Evolutionary conservation across 2,888 invertebrate species (phyloP).

Genomic region (Protula sp.): DNA sequence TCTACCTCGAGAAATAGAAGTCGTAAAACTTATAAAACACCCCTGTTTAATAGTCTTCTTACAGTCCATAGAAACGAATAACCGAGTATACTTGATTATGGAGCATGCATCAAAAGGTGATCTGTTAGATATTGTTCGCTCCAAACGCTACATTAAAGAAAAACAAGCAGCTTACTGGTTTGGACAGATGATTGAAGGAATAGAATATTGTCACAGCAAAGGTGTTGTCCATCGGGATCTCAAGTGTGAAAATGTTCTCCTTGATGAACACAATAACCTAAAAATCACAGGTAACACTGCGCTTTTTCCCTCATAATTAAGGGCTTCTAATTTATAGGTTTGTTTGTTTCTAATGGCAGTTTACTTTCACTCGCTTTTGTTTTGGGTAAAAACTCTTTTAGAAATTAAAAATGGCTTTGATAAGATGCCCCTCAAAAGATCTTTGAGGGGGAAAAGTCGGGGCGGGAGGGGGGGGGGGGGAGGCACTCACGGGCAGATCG

Average conservation of each 20-base stretch:
- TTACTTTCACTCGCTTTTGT: no score
- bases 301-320: no score
- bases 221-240: constrained; percentile 48
- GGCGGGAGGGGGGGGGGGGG: no score
- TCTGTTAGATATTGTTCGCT: constrained; percentile 35
- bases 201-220: constrained; percentile 39
- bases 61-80: constrained; percentile 44
- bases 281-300: constrained; percentile 26
- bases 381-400: no score
- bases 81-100: constrained; percentile 45
- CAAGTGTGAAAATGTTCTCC: constrained; percentile 47
- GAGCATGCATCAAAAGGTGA: constrained; percentile 41
- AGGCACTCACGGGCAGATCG: no score
- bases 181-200: constrained; percentile 36
- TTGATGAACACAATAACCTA: constrained; percentile 31
- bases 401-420: no score
- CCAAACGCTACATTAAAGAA: constrained; percentile 13
- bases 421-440: no score
- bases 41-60: constrained; percentile 36
- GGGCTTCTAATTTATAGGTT: no score
- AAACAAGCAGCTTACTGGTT: constrained; percentile 38
- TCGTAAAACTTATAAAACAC: constrained; percentile 39
- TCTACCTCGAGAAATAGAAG: constrained; percentile 47
- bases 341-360: no score
- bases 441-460: no score